A percentile compares a stretch with the other conserved stretches of the same genome.
phyloP scores from a whole-genome alignment of 2,888 invertebrate genomes.

The Bellardia bayeri region DNA sequence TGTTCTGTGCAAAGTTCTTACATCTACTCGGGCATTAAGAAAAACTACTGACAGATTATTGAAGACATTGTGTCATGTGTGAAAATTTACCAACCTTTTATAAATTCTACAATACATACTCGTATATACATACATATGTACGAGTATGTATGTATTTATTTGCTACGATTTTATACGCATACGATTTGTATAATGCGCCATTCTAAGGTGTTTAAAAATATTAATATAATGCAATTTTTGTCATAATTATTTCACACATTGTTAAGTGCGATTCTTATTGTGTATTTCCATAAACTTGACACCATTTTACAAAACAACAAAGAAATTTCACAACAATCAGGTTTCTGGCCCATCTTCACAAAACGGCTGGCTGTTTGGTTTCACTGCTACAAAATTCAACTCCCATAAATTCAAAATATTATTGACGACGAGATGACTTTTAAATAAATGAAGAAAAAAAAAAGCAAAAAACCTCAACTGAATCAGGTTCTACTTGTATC shows the following conservation, averaged over 20 bases:
- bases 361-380: conserved; percentile 11
- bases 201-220: conserved; percentile 19
- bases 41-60: no score
- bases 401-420: conserved; percentile 66
- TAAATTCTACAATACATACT: no score
- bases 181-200: neutral
- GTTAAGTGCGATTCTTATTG: conserved; percentile 58
- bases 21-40: no score
- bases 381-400: conserved; percentile 29
- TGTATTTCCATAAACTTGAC: conserved; percentile 53
- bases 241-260: conserved; percentile 62
- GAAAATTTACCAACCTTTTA: no score
- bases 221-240: conserved; percentile 37
- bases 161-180: neutral
- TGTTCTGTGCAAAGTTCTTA: no score
- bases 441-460: conserved; percentile 12
- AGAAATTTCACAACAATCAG: conserved; percentile 50
- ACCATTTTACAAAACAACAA: conserved; percentile 57
- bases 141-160: no score
- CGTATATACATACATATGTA: no score
- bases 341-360: conserved; percentile 45
- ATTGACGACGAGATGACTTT: conserved; percentile 57
- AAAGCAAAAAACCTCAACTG: conserved; percentile 35
- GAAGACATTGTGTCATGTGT: no score
- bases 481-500: conserved; percentile 61